Evolutionary conservation across 2,797 vertebrate genomes (phyloP).

Genomic region (Jordanella pulchra): DNA sequence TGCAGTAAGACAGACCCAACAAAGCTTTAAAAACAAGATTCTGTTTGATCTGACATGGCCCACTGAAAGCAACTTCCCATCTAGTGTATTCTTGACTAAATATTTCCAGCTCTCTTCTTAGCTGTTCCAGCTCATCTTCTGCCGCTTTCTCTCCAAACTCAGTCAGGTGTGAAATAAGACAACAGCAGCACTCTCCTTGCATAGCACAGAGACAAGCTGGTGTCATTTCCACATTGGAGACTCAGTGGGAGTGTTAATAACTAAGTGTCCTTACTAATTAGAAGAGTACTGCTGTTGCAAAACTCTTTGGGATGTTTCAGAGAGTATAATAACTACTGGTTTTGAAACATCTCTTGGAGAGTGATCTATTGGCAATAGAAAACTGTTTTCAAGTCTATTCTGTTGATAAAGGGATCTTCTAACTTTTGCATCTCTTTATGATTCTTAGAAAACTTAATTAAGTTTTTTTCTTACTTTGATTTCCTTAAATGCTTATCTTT

Average conservation of each 20-base stretch:
- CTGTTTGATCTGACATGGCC: slow-evolving; percentile 39
- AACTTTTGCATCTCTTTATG: not conserved
- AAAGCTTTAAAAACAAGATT: slow-evolving; percentile 39
- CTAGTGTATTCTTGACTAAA: slow-evolving; percentile 15
- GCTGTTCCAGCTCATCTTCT: not conserved
- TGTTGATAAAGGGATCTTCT: not conserved
- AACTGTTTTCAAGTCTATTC: not conserved
- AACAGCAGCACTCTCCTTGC: not conserved
- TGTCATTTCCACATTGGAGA: not conserved
- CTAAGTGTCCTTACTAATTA: slow-evolving; percentile 6
- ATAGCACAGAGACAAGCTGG: slow-evolving; percentile 3
- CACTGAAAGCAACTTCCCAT: slow-evolving; percentile 21
- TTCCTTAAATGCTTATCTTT: no score
- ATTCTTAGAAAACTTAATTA: no score
- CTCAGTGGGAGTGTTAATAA: slow-evolving; percentile 1
- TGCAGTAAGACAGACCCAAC: slow-evolving; percentile 42
- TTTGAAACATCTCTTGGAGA: not conserved
- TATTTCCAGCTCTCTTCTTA: not conserved
- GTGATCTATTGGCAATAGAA: not conserved
- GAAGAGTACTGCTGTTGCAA: not conserved
- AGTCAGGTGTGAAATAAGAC: slow-evolving; percentile 12
- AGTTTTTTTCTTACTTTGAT: no score
- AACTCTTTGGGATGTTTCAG: not conserved
- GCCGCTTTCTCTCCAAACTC: slow-evolving; percentile 3
- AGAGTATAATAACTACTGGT: not conserved